Base-by-base conservation (phyloP, 2,888 invertebrate species). In the Caenorhabditis panamensis region DNA sequence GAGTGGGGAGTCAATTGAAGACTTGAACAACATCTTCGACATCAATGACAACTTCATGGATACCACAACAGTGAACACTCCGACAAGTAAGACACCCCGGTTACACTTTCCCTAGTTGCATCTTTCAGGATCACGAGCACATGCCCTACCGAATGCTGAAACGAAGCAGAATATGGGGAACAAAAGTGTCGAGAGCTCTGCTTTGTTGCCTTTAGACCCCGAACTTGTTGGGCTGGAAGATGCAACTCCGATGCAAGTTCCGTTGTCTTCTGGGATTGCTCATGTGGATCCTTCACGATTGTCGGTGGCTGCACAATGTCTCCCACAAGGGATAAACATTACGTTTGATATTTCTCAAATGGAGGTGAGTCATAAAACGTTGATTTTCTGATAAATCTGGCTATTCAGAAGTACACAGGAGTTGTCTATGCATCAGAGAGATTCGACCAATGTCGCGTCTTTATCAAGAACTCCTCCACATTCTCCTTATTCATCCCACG, bases 341-440 rank as follows among this genome's bases (percentile, higher is more conserved):
- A 84, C 86, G 6, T 83, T 88, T 49, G 63, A 59, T 18, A 61
- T 84, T 20, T 53, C 58, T 2, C 64, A 67, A 24, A 24, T 9
- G 11, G 49, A 54, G 28, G 84, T 82, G 4, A 41, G 2, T 41
- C 13, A 9, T 36, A 11, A 36, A 36, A 36, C 36, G 28, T 22
- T 47, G 2, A 31, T 11, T 1, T 11, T 5, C 41, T 13, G 13
- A 2, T 18, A 11, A 18, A 18, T n/a, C 11, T 13, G 1, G 18
- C 41, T 28, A 51, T 78, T 85, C 80, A 89, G 88, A 81, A 79
- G 13, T 90, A 90, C 79, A 88, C 88, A 2, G 90, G 90, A 16
- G 90, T 87, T 0, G 83, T 91, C 8, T 90, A 90, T 54, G 90
- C 90, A 8, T 88, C 89, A 1, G 90, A 91, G 69, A 78, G 90